Base-by-base conservation (phyloP, 1,140 invertebrate genomes). In the Cheumatopsyche charites region DNA sequence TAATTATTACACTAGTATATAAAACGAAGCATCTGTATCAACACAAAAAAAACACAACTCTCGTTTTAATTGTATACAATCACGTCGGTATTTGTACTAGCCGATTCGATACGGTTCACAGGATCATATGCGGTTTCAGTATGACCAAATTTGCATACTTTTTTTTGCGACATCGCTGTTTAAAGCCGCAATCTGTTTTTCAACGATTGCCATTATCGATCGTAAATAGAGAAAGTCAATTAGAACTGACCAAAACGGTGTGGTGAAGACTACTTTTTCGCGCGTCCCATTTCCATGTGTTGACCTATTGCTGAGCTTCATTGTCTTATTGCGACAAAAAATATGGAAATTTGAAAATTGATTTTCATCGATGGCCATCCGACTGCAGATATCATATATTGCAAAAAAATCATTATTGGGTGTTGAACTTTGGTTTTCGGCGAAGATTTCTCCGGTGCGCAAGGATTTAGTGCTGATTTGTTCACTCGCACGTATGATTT, bases 161-260 rank as follows among this genome's bases (percentile, higher is more conserved):
- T 52, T 52, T 52, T 52, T 9, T 19, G 7, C 47, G 19, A 52
- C 19, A 52, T 52, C 15, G 47, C n/a, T 19, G 19, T 17, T 52
- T 17, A 52, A 52, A 52, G 19, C 7, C 47, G 19, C 47, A 17
- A 52, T 19, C 47, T 17, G n/a, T n/a, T 9, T 36, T 36, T 36
- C 29, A 9, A 36, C 29, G 29, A 36, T 36, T 36, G 29, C 29
- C 29, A 36, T 52, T 52, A 52, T 52, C 19, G 47, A 52, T 52
- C 13, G 9, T 52, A 52, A 52, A 52, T 47, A 47, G 47, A 52
- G 47, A 52, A 52, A 52, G 47, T 52, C 47, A 52, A 52, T 52
- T 52, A 52, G 19, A 52, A 7, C 47, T 15, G 19, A 52, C 9
- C 47, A 5, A 52, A 52, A 17, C 2, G 19, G 15, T 52, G n/a